Percentiles rank a stretch among this genome's conserved stretches.
Evolutionary conservation across 1,140 invertebrate species (phyloP).

Genomic region (Drosophila ficusphila): DNA sequence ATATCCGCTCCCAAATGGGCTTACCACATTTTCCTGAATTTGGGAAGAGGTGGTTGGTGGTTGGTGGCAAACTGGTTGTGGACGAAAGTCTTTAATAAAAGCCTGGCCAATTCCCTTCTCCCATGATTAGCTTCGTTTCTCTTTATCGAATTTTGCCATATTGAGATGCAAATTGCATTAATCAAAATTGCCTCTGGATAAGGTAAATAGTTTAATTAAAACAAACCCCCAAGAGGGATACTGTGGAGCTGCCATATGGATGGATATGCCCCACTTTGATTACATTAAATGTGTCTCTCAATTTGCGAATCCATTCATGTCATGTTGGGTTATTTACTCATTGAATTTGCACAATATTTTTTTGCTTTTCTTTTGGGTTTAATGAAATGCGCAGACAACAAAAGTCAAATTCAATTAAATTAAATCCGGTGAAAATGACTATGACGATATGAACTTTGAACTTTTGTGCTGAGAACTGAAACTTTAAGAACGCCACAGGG

Average conservation of each 20-base stretch:
- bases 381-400: constrained; percentile 75
- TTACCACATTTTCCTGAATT: background rate
- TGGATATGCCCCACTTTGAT: constrained; percentile 10
- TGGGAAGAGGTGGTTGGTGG: too few species aligned
- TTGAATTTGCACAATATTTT: constrained; percentile 40
- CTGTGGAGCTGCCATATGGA: constrained; percentile 24
- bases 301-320: constrained; percentile 6
- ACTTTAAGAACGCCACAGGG: background rate
- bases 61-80: background rate
- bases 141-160: background rate
- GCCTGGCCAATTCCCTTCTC: too few species aligned
- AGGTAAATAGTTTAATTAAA: constrained; percentile 15
- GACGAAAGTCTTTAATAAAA: background rate
- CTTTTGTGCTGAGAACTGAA: constrained; percentile 16
- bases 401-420: constrained; percentile 67
- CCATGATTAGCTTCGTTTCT: background rate
- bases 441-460: constrained; percentile 28
- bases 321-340: constrained; percentile 42
- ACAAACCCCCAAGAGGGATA: background rate
- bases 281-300: constrained; percentile 3
- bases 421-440: constrained; percentile 34
- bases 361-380: constrained; percentile 40
- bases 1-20: background rate
- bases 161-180: constrained; percentile 5
- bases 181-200: background rate